These are phyloP conservation scores for Macrosiphum euphorbiae DNA, from an alignment of 2,888 invertebrate genomes.

Conservation along the genomic window DNA sequence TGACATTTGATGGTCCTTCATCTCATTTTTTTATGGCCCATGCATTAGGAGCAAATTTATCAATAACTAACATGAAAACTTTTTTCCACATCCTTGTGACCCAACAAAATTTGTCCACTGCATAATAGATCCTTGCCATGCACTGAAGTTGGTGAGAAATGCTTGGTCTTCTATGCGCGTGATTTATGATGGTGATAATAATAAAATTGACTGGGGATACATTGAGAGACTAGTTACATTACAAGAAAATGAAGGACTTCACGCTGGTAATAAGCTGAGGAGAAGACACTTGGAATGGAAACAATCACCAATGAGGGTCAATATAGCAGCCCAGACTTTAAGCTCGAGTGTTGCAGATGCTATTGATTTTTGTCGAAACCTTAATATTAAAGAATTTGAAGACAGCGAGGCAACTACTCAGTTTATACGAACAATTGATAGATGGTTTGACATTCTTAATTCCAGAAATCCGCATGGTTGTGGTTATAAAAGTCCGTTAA, in stretches of 20 bases:
- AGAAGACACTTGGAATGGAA: not conserved
- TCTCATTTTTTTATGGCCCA: not conserved
- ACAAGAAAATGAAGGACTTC: slow-evolving; percentile 13
- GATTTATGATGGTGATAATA: not conserved
- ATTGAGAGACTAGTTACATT: not conserved
- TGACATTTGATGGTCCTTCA: not conserved
- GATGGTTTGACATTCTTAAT: not conserved
- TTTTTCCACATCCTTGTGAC: not conserved
- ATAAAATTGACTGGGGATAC: slow-evolving; percentile 6
- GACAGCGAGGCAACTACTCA: slow-evolving; percentile 6
- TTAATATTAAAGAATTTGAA: slow-evolving; percentile 6
- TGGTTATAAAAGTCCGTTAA: not conserved
- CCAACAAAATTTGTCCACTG: not conserved
- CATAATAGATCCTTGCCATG: not conserved
- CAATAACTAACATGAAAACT: not conserved
- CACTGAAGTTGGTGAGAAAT: slow-evolving; percentile 16
- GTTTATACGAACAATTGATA: not conserved
- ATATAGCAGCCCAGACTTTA: slow-evolving; percentile 30
- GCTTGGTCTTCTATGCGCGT: not conserved
- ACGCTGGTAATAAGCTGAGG: not conserved
- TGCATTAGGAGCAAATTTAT: not conserved
- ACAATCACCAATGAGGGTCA: not conserved
- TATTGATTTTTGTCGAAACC: not conserved
- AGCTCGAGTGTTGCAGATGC: slow-evolving; percentile 18
- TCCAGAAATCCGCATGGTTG: not conserved